These are phyloP conservation scores for Xylophagus ater DNA, from an alignment of 2,888 invertebrate species.

Conservation along the genomic window DNA sequence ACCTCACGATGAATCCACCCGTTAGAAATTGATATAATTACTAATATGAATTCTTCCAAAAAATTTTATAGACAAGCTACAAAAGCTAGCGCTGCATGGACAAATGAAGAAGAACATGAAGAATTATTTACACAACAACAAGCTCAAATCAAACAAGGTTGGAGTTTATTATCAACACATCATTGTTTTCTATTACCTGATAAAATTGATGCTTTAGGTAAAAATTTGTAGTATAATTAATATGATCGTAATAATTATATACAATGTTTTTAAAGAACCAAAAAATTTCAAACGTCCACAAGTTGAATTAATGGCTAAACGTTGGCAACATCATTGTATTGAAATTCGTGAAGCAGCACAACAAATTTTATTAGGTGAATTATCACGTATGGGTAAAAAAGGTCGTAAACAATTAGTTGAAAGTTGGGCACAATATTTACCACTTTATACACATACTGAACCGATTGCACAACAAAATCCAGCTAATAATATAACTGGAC, in stretches of 20 bases:
- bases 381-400: conserved; percentile 59
- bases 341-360: conserved; percentile 97
- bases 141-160: conserved; percentile 91
- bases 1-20: no score
- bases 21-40: no score
- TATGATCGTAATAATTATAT: conserved; percentile 2
- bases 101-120: conserved; percentile 69
- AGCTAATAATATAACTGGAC: conserved; percentile 15
- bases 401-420: conserved; percentile 89
- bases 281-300: conserved; percentile 86
- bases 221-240: background rate
- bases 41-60: no score
- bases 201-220: conserved; percentile 54
- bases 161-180: conserved; percentile 90
- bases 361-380: conserved; percentile 84
- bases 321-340: conserved; percentile 98
- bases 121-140: conserved; percentile 77
- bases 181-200: conserved; percentile 95
- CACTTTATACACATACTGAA: conserved; percentile 71
- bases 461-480: conserved; percentile 57
- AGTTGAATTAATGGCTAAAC: conserved; percentile 92
- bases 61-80: conserved; percentile 49
- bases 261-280: conserved; percentile 43
- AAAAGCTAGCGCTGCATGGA: conserved; percentile 52
- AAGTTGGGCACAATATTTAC: conserved; percentile 92